Evolutionary conservation across 1,140 invertebrate genomes (phyloP).

Genomic region (Bombus consobrinus): DNA sequence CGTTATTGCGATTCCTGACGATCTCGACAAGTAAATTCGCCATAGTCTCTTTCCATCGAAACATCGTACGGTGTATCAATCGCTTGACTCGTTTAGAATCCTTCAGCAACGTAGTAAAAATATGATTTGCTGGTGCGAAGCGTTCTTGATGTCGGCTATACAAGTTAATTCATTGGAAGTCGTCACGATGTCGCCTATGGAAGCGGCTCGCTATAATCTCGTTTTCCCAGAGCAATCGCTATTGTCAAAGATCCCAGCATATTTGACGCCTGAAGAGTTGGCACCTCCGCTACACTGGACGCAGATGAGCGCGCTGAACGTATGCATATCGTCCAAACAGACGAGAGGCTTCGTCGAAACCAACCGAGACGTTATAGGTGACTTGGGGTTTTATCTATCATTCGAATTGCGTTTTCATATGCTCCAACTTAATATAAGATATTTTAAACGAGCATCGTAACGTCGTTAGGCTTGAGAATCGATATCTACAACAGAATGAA

Average conservation of each 20-base stretch:
- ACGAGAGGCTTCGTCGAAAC: not conserved
- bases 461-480: constrained; percentile 38
- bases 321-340: constrained; percentile 42
- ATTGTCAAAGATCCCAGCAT: constrained; percentile 34
- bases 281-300: constrained; percentile 50
- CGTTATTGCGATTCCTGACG: constrained; percentile 82
- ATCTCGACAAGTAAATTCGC: constrained; percentile 81
- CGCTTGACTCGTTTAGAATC: not conserved
- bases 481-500: constrained; percentile 67
- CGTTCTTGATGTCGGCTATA: constrained; percentile 44
- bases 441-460: not conserved
- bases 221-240: constrained; percentile 43
- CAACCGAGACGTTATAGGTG: constrained; percentile 46
- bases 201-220: constrained; percentile 6
- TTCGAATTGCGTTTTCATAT: not conserved
- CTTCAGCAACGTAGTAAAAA: constrained; percentile 28
- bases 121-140: constrained; percentile 64
- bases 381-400: not conserved
- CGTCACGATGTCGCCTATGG: constrained; percentile 8
- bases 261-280: constrained; percentile 60
- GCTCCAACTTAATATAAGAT: not conserved
- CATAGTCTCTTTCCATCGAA: not conserved
- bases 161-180: constrained; percentile 30
- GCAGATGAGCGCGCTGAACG: constrained; percentile 18
- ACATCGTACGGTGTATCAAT: not conserved